Conservation (phyloP, 92 coral and sea anemone species). For the Porites lobata region DNA sequence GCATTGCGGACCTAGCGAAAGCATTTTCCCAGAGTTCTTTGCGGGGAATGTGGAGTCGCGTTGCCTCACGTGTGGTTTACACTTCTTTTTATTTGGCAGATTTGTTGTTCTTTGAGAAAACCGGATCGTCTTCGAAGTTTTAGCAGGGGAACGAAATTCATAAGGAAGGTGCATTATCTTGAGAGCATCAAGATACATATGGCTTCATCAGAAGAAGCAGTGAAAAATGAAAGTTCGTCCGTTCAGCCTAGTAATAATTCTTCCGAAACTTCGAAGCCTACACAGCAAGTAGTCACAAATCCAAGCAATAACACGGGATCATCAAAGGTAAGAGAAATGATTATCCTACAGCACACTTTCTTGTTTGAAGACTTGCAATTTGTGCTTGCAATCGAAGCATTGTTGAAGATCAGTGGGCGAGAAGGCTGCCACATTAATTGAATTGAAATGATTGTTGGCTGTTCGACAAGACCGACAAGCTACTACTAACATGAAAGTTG, state of each 20-base stretch:
- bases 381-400: not conserved
- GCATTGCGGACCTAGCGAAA: conserved; percentile 12
- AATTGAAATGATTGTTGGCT: no score
- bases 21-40: conserved; percentile 24
- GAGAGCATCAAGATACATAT: conserved; percentile 30
- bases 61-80: conserved; percentile 44
- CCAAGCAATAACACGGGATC: conserved; percentile 17
- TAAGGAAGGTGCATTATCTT: conserved; percentile 14
- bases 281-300: conserved; percentile 20
- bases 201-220: conserved; percentile 75
- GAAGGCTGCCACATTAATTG: not conserved
- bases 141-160: not conserved
- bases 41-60: not conserved
- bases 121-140: not conserved
- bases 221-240: conserved; percentile 63
- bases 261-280: conserved; percentile 64
- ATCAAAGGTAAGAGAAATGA: conserved; percentile 28
- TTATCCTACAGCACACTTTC: not conserved
- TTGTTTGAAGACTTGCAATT: not conserved
- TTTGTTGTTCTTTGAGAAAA: not conserved
- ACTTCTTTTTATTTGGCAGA: not conserved
- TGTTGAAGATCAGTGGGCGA: not conserved
- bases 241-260: conserved; percentile 48
- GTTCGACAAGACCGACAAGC: no score
- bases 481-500: no score